These are phyloP conservation scores for Drymonia ruficornis DNA, from an alignment of 2,888 invertebrate genomes.

Conservation along the genomic window DNA sequence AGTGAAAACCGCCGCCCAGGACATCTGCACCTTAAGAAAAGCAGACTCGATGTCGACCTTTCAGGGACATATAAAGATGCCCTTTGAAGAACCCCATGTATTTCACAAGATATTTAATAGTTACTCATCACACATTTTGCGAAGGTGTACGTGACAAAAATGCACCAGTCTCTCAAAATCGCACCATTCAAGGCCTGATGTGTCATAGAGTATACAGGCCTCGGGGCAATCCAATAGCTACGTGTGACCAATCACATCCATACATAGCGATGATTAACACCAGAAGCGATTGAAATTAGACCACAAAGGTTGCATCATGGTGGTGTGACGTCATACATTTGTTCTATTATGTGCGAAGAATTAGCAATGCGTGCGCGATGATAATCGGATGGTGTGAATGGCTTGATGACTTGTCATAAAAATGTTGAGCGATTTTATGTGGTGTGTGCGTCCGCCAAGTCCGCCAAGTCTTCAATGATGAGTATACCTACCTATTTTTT, in stretches of 20 bases:
- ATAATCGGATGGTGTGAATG: constrained; percentile 15
- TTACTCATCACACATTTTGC: not conserved
- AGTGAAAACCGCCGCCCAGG: too few species aligned
- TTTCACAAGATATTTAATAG: too few species aligned
- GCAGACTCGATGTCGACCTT: too few species aligned
- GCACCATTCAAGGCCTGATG: constrained; percentile 9
- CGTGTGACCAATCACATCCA: constrained; percentile 24
- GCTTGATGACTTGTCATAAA: constrained; percentile 13
- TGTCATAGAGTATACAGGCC: constrained; percentile 13
- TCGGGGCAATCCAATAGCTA: constrained; percentile 24
- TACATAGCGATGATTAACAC: constrained; percentile 31
- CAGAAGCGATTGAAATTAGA: constrained; percentile 39
- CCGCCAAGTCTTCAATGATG: too few species aligned
- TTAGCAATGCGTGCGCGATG: constrained; percentile 28
- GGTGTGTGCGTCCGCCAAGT: constrained; percentile 9
- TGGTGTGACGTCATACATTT: constrained; percentile 21
- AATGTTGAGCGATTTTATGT: constrained; percentile 12
- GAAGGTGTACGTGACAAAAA: constrained; percentile 25
- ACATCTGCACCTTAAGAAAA: too few species aligned
- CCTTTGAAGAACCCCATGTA: too few species aligned
- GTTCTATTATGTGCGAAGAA: constrained; percentile 10
- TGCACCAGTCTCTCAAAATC: constrained; percentile 10
- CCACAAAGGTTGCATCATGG: constrained; percentile 39
- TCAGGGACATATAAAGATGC: too few species aligned
- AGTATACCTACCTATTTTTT: too few species aligned